Percentiles rank a stretch among this genome's conserved stretches.
Evolutionary conservation across 2,888 invertebrate genomes (phyloP).

Genomic region (Pyrgus malvae): DNA sequence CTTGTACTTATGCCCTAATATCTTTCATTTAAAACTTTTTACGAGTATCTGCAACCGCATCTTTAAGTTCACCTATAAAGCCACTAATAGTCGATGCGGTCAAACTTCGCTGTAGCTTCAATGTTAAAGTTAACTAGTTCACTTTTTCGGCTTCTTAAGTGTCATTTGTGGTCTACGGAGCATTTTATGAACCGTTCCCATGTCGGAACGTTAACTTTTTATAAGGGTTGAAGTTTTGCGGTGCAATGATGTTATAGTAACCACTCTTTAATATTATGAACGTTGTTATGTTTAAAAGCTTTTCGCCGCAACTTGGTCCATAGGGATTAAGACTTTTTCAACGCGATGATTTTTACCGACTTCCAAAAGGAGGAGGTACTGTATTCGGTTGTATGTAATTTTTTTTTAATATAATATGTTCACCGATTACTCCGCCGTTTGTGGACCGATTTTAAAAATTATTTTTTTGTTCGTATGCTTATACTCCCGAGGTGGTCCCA

Average conservation of each 20-base stretch:
- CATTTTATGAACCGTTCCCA: conserved; percentile 19
- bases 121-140: conserved; percentile 28
- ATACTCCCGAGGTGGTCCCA: too few species aligned
- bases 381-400: too few species aligned
- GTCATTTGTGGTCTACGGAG: conserved; percentile 23
- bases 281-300: too few species aligned
- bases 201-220: not conserved
- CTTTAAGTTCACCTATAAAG: conserved; percentile 55
- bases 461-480: too few species aligned
- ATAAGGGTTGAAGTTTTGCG: conserved; percentile 3
- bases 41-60: conserved; percentile 52
- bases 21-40: conserved; percentile 62
- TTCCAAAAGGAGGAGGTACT: too few species aligned
- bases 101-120: conserved; percentile 49
- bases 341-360: too few species aligned
- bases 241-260: not conserved
- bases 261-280: not conserved
- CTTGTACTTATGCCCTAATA: conserved; percentile 31
- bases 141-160: conserved; percentile 23
- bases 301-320: too few species aligned
- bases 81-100: conserved; percentile 70
- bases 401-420: too few species aligned
- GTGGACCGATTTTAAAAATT: too few species aligned
- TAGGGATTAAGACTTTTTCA: not conserved
- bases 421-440: too few species aligned